Base-by-base conservation (phyloP, 1,140 invertebrate species). In the Dendroctonus valens region DNA sequence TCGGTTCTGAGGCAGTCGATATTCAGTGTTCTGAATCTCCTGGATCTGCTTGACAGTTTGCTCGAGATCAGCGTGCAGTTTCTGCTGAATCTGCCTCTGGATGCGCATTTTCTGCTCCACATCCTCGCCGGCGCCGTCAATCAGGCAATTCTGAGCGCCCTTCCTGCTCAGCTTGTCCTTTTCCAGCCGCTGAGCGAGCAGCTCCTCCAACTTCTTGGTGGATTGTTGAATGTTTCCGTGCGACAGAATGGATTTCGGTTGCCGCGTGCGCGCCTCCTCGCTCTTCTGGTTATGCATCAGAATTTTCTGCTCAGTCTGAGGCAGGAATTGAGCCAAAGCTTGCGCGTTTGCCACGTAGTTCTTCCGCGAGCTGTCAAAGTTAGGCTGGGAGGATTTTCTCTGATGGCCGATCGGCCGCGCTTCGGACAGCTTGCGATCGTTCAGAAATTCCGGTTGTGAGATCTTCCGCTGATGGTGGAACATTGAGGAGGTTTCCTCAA, bases 31-130 rank as follows among this genome's bases (percentile, higher is more conserved):
- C 70, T 78, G 76, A 62, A 76, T 76, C 62, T 79, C 78, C 67
- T 79, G 78, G 58, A 79, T 79, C 51, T 78, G 76, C 65, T 78
- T 78, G 7, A 79, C 78, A 2, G 77, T 79, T 62, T 77, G 74
- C 65, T 79, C 75, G 49, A 79, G 63, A 72, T 79, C 78, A 0
- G 76, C 76, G 50, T 79, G 77, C n/a, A 79, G 53, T 67, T 78
- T 79, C 59, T 78, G 76, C 46, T 79, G 77, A 38, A 79, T 72
- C 65, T 79, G 78, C 53, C 77, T 77, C 50, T 79, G 77, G 9
- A 76, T 67, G 15, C 73, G 65, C 73, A 79, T 71, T 63, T 77
- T 77, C 59, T 77, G 70, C 38, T 78, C 75, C 11, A 70, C 67
- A 54, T 76, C 73, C 46, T 72, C 69, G 39, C 65, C 72, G 60